A percentile compares a stretch with the other conserved stretches of the same genome.
Conservation (phyloP, 2,888 invertebrate genomes). For the Cryptus armator region DNA sequence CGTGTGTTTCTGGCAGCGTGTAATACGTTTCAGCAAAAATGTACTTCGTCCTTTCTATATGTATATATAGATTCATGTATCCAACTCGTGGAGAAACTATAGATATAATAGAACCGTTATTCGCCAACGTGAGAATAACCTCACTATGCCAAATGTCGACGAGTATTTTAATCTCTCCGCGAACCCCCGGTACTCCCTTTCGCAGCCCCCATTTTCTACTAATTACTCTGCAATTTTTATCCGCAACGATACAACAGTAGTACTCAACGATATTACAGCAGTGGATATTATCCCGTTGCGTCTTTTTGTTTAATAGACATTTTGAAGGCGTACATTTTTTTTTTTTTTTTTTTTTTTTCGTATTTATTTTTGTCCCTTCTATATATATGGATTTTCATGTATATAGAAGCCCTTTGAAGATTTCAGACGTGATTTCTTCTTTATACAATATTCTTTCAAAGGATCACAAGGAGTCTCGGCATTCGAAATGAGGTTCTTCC, state of each 20-base stretch:
- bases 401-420: slow-evolving; percentile 13
- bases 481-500: slow-evolving; percentile 45
- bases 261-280: background rate
- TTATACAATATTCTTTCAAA: background rate
- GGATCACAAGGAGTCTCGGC: slow-evolving; percentile 48
- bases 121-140: slow-evolving; percentile 25
- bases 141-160: slow-evolving; percentile 44
- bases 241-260: background rate
- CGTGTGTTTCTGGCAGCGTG: slow-evolving; percentile 60
- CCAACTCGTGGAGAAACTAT: background rate
- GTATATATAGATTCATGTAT: background rate
- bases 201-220: background rate
- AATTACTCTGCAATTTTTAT: slow-evolving; percentile 40
- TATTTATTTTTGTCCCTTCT: background rate
- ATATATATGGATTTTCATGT: background rate
- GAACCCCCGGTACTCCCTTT: background rate
- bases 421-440: slow-evolving; percentile 35
- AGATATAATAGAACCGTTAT: slow-evolving; percentile 8
- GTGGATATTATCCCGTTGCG: background rate
- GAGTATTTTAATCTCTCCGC: slow-evolving; percentile 29
- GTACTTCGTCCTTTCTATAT: slow-evolving; percentile 14
- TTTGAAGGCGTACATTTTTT: background rate
- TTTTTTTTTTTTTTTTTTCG: background rate
- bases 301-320: background rate
- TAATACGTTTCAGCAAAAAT: slow-evolving; percentile 47